Conservation (phyloP, 2,797 vertebrate species). For the Limosa lapponica region DNA sequence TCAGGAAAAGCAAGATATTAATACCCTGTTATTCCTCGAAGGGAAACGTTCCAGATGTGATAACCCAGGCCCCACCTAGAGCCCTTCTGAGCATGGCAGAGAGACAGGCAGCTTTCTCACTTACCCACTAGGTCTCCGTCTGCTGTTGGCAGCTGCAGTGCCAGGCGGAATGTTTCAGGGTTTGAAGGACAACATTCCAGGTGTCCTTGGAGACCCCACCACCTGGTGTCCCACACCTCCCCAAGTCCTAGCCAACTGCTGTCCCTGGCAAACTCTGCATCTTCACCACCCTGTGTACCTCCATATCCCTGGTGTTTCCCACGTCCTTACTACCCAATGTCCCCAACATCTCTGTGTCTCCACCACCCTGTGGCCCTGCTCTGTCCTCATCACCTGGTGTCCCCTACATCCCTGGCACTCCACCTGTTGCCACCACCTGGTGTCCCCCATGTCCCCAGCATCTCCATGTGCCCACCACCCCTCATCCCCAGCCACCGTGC, state of each 20-base stretch:
- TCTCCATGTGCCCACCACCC: background rate
- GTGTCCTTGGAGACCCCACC: background rate
- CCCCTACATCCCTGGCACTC: too few species aligned
- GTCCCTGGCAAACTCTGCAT: too few species aligned
- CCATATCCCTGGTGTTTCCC: too few species aligned
- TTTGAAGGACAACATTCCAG: background rate
- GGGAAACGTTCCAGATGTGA: fast-evolving
- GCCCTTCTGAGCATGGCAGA: fast-evolving
- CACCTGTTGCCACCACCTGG: fast-evolving
- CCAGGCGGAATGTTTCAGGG: fast-evolving
- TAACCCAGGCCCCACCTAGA: background rate
- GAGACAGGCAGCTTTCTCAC: background rate
- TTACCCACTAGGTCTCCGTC: background rate
- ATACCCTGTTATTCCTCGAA: background rate
- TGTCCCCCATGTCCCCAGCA: background rate
- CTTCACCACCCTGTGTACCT: fast-evolving
- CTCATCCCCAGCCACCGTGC: fast-evolving
- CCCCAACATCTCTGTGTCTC: background rate
- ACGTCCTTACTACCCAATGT: too few species aligned
- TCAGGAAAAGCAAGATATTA: background rate
- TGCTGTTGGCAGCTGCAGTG: background rate
- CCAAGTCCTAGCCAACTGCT: fast-evolving
- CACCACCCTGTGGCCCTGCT: background rate
- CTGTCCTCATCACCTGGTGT: background rate
- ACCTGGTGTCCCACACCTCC: background rate